A percentile compares a stretch with the other conserved stretches of the same genome.
phyloP scores from a whole-genome alignment of 2,113 vertebrate genomes.

The Phyllopteryx taeniolatus region DNA sequence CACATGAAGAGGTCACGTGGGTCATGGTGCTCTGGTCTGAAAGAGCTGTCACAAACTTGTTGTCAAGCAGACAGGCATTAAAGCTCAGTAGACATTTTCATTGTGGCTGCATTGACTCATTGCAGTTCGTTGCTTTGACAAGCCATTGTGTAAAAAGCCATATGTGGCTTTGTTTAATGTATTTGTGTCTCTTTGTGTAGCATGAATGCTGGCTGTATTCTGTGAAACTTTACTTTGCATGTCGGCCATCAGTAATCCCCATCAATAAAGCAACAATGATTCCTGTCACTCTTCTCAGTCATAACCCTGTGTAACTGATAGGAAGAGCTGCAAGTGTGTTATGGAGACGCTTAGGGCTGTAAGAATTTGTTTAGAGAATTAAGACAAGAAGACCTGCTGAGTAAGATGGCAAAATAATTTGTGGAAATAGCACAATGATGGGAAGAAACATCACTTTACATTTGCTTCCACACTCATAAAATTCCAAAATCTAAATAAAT shows the following conservation, averaged over 20 bases:
- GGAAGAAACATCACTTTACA: too few species aligned
- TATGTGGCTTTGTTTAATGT: constrained; percentile 22
- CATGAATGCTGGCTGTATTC: constrained; percentile 32
- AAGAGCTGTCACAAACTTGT: constrained; percentile 1
- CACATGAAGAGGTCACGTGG: constrained; percentile 15
- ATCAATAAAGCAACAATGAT: constrained; percentile 38
- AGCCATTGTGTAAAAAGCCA: constrained; percentile 24
- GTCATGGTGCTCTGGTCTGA: constrained; percentile 22
- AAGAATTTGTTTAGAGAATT: neutral
- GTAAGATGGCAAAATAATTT: too few species aligned
- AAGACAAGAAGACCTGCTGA: too few species aligned
- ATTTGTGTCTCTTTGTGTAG: neutral
- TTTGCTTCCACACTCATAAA: too few species aligned
- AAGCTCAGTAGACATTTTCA: constrained; percentile 16
- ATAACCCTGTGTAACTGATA: constrained; percentile 62
- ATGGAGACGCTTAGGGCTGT: constrained; percentile 19
- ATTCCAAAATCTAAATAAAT: too few species aligned
- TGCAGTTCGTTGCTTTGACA: constrained; percentile 26
- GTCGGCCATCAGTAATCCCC: constrained; percentile 29
- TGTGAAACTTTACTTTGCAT: constrained; percentile 46
- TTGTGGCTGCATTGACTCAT: constrained; percentile 19
- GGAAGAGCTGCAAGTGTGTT: constrained; percentile 35
- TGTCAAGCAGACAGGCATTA: constrained; percentile 17
- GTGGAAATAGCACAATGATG: too few species aligned
- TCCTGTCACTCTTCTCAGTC: constrained; percentile 44